These are phyloP conservation scores for Dromococcyx pavoninus DNA, from an alignment of 2,797 vertebrate species.

Conservation along the genomic window DNA sequence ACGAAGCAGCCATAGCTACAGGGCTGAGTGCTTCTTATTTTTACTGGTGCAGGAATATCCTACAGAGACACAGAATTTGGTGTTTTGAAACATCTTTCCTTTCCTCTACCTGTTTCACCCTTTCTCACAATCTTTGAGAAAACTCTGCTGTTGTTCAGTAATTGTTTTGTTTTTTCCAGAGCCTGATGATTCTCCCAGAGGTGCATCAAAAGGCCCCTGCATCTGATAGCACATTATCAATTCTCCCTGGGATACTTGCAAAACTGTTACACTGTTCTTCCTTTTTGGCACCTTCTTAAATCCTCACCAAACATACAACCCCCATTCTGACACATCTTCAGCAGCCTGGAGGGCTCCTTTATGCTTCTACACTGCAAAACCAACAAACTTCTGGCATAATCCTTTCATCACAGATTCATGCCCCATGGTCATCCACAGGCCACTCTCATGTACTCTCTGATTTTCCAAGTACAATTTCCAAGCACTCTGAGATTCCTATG, in stretches of 20 bases:
- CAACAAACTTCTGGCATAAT: neutral
- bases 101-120: neutral
- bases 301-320: neutral
- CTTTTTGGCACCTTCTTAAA: neutral
- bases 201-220: neutral
- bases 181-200: neutral
- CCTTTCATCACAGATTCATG: neutral
- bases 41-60: neutral
- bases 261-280: neutral
- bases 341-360: neutral
- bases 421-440: neutral
- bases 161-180: neutral
- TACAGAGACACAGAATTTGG: neutral
- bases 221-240: neutral
- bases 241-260: neutral
- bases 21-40: neutral
- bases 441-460: neutral
- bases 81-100: neutral
- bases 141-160: neutral
- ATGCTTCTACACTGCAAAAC: neutral
- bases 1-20: neutral
- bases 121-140: neutral
- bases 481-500: neutral
- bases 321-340: neutral
- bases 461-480: neutral